These are phyloP conservation scores for Mamestra configurata DNA, from an alignment of 1,140 invertebrate genomes.

Conservation along the genomic window DNA sequence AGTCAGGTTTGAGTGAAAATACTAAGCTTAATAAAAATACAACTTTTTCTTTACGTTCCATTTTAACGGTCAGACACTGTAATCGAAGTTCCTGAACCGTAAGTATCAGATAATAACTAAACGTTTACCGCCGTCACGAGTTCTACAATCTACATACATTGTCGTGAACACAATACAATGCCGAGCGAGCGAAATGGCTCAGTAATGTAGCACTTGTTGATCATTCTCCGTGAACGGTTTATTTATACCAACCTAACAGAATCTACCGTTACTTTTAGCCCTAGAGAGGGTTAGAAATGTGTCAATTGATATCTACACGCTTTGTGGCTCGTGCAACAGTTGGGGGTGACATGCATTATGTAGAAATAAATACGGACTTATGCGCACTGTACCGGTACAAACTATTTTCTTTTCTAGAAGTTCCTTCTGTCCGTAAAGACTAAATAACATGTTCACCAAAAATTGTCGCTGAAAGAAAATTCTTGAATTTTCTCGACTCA, in stretches of 20 bases:
- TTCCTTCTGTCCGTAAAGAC: too few relatives aligned
- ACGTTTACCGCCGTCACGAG: slow-evolving; percentile 27
- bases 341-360: neutral
- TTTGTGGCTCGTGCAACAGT: slow-evolving; percentile 17
- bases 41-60: too few relatives aligned
- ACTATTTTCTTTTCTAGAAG: too few relatives aligned
- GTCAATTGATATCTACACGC: slow-evolving; percentile 9
- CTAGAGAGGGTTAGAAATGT: slow-evolving; percentile 22
- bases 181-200: slow-evolving; percentile 24
- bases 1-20: too few relatives aligned
- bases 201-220: slow-evolving; percentile 47
- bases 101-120: slow-evolving; percentile 16
- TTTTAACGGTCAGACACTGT: neutral
- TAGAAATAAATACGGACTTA: too few relatives aligned
- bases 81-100: slow-evolving; percentile 20
- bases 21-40: neutral
- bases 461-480: too few relatives aligned
- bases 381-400: too few relatives aligned
- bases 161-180: slow-evolving; percentile 24
- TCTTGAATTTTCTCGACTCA: too few relatives aligned
- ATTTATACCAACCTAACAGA: slow-evolving; percentile 28
- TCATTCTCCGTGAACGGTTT: slow-evolving; percentile 30
- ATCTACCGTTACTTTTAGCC: slow-evolving; percentile 3
- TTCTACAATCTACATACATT: slow-evolving; percentile 39
- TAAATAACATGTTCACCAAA: too few relatives aligned